Base-by-base conservation (phyloP, 2,888 invertebrate genomes). In the Sycophila texana region DNA sequence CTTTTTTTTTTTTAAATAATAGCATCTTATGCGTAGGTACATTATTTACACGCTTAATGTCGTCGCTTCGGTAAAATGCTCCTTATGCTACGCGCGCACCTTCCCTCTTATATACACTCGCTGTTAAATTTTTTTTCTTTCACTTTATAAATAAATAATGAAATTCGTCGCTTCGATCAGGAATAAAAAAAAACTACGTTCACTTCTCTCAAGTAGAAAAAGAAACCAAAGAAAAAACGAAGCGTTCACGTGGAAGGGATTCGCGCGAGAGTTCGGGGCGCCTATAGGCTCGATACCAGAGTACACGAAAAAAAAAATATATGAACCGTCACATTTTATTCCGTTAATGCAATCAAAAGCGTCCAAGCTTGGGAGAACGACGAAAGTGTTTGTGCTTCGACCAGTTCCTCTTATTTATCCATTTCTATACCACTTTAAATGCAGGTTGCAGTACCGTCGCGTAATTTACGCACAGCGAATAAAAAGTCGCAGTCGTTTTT, bases 41-140 rank as follows among this genome's bases (percentile, higher is more conserved):
- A 83, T 84, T 84, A 85, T 86, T 86, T 86, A 84, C 85, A 86
- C 82, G 83, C 83, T 83, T 77, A 61, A 74, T 60, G 2, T 22
- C 18, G 16, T 74, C 70, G 66, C 67, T 77, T 73, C 75, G 77
- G 39, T 75, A 79, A 26, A 79, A 75, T 74, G 71, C 77, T 61
- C 66, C 58, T 16, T 53, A 49, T 53, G 1, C 13, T 66, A 53
- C 51, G 22, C 22, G 30, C 67, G 65, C 55, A 12, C 60, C 67
- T 51, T 51, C 20, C 60, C 13, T 61, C 26, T 1, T 53, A 61
- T 72, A 47, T 58, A 26, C 20, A 60, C 20, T 58, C 26, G 14
- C 12, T 14, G 18, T 4, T 51, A 49, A 51, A 13, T 66, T 55
- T 70, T 10, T 58, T 18, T 57, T 1, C 22, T 22, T 22, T 4